Conservation (phyloP, 2,888 invertebrate genomes). For the Rhogogaster chlorosoma region DNA sequence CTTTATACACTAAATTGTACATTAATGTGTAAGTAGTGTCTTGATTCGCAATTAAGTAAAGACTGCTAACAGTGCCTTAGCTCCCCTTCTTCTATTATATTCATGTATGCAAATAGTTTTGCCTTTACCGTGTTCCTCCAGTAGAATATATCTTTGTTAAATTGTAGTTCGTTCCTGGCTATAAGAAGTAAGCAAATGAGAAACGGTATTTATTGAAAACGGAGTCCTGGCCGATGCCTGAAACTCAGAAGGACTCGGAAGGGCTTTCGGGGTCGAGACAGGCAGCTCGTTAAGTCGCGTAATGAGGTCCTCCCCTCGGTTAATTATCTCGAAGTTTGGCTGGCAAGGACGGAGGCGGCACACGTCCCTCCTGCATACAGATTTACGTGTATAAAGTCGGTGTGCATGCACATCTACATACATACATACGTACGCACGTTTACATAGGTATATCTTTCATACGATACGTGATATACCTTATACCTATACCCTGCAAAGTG, state of each 20-base stretch:
- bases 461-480: slow-evolving; percentile 15
- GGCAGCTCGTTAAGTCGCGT: slow-evolving; percentile 69
- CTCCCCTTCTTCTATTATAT: background rate
- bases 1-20: too few relatives aligned
- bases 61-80: background rate
- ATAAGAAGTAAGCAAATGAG: background rate
- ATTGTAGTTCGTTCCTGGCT: background rate
- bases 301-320: slow-evolving; percentile 69
- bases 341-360: slow-evolving; percentile 45
- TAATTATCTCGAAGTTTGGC: slow-evolving; percentile 65
- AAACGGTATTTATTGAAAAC: slow-evolving; percentile 24
- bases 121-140: background rate
- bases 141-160: background rate
- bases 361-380: background rate
- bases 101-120: too few relatives aligned
- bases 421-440: background rate
- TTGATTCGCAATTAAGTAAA: background rate
- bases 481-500: slow-evolving; percentile 30
- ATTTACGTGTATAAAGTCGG: background rate
- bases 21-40: background rate
- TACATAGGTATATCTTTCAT: background rate
- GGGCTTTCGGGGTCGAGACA: slow-evolving; percentile 44
- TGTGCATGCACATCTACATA: background rate
- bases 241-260: slow-evolving; percentile 32
- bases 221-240: slow-evolving; percentile 14